Conservation (phyloP, 1,140 invertebrate genomes). For the Batillaria attramentaria region DNA sequence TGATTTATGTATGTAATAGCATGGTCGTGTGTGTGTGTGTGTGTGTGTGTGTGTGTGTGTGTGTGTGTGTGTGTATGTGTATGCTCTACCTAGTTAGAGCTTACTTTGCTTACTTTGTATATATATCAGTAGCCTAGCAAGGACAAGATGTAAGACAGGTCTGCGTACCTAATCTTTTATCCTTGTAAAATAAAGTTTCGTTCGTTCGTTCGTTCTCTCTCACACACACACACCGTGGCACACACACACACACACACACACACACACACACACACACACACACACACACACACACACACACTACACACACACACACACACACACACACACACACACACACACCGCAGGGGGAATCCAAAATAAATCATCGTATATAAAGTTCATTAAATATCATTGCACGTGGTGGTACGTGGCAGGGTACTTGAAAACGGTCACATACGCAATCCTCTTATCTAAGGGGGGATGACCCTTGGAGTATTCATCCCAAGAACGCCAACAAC, state of each 20-base stretch:
- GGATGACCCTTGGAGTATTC: too few relatives aligned
- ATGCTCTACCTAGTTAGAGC: too few relatives aligned
- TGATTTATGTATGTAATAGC: too few relatives aligned
- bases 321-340: background rate
- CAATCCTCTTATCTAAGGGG: too few relatives aligned
- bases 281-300: conserved; percentile 2
- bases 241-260: background rate
- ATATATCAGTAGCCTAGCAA: too few relatives aligned
- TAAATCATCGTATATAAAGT: background rate
- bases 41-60: too few relatives aligned
- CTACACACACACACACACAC: background rate
- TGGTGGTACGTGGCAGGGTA: background rate
- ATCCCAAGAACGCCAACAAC: too few relatives aligned
- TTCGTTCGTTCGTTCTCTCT: background rate
- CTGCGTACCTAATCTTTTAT: too few relatives aligned
- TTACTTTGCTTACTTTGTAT: too few relatives aligned
- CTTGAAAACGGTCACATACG: background rate
- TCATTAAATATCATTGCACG: background rate
- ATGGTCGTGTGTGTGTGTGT: too few relatives aligned
- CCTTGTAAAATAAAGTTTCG: background rate
- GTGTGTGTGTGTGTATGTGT: too few relatives aligned
- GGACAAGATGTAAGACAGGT: too few relatives aligned
- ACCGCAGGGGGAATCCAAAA: background rate
- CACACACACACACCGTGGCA: background rate
- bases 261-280: background rate